phyloP scores from a whole-genome alignment of 2,113 vertebrate species.

The Dolichotis patagonum region DNA sequence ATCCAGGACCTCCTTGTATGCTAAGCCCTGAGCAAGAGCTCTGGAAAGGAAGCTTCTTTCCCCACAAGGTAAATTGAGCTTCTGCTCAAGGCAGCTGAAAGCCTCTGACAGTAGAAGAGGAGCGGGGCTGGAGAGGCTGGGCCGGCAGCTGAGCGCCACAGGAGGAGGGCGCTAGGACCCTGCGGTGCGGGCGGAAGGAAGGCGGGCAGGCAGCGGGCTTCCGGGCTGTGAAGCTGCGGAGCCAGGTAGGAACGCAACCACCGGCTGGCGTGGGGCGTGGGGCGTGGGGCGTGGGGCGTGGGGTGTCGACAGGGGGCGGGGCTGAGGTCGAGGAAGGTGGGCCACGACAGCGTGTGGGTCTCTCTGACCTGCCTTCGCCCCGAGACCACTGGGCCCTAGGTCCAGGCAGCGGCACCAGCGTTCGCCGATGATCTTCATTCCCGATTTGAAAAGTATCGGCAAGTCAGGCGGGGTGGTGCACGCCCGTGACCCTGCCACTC shows the following conservation, averaged over 20 bases:
- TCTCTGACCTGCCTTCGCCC: no score
- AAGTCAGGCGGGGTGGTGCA: not conserved
- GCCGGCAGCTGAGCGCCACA: not conserved
- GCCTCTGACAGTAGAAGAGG: accelerated
- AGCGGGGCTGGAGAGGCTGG: not conserved
- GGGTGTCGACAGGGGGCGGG: not conserved
- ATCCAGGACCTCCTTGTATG: not conserved
- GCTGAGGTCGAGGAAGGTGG: not conserved
- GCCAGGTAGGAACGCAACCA: not conserved
- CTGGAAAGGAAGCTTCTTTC: no score
- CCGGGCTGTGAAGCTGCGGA: not conserved
- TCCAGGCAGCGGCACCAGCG: not conserved
- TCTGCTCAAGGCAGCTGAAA: not conserved
- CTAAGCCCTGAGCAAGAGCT: not conserved
- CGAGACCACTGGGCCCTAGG: not conserved
- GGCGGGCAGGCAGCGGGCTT: not conserved
- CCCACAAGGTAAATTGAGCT: no score
- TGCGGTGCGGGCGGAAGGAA: not conserved
- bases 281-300: not conserved
- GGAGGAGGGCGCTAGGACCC: not conserved
- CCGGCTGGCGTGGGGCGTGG: not conserved
- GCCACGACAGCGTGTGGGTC: not conserved
- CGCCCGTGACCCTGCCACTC: not conserved
- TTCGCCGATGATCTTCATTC: not conserved
- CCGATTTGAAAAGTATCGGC: not conserved